Evolutionary conservation across 2,113 vertebrate genomes (phyloP), one percentile per base, ranked within the genome.

Genomic region (Monopterus albus): DNA sequence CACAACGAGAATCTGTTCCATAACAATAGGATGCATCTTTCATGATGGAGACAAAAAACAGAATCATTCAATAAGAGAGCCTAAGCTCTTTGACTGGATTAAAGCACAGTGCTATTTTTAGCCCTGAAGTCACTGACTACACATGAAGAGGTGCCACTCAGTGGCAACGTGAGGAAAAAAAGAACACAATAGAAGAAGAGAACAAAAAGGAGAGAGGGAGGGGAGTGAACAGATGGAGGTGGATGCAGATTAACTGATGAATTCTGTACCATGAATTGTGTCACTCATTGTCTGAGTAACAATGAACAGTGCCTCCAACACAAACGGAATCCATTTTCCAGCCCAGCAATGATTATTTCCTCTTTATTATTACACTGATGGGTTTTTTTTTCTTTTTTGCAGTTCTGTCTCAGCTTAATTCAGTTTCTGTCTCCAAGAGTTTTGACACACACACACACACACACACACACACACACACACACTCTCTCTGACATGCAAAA

Each of bases 131-230:
- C 47, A 21, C 42, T 73, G 70, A 78, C 81, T 85, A 81, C 83
- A 85, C 72, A 57, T n/a, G 25, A 49, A 78, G 56, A 80, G 69
- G 69, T 75, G 79, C 60, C 72, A 52, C 60, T 80, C 79, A 45
- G 51, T 1, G 40, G 28, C 13, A 14, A 67, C 59, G 38, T 18
- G 50, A 43, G 35, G 31, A 71, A 50, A 45, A 1, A 9, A 52
- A 36, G 75, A 58, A 71, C 33, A 67, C 50, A 75, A 75, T n/a
- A 14, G 55, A 60, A 72, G 40, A 61, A 66, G 53, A 26, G 66
- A 71, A 20, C 1, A 40, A 39, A 28, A 18, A 25, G 31, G 12
- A 40, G 33, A 1, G 45, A 28, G 35, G 13, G 5, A n/a, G 25
- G 12, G 18, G 14, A 2, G 15, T 4, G 50, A 33, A 49, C 10